Percentiles rank a stretch among this genome's conserved stretches.
These are phyloP conservation scores for Drosophila hydei DNA, from an alignment of 1,140 invertebrate genomes.

Conservation along the genomic window DNA sequence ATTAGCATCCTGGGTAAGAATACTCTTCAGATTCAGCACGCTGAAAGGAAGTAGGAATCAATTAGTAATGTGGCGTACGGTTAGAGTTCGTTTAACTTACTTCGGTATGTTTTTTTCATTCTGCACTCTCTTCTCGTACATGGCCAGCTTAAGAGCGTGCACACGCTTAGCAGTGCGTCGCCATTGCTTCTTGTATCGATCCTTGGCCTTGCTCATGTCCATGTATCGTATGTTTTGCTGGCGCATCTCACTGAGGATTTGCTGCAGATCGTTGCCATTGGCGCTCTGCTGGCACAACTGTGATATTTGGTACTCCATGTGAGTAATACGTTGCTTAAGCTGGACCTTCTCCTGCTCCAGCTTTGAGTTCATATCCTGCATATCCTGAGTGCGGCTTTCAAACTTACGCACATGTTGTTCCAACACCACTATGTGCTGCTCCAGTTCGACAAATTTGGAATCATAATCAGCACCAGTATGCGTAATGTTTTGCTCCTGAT, in stretches of 20 bases:
- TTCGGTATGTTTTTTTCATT: background rate
- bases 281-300: slow-evolving; percentile 10
- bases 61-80: too few species aligned
- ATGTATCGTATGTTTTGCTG: slow-evolving; percentile 49
- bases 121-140: slow-evolving; percentile 41
- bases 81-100: too few species aligned
- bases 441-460: slow-evolving; percentile 49
- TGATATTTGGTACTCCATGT: slow-evolving; percentile 56
- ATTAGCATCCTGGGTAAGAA: slow-evolving; percentile 51
- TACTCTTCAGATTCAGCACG: slow-evolving; percentile 39
- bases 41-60: slow-evolving; percentile 2
- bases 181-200: slow-evolving; percentile 70
- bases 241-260: slow-evolving; percentile 54
- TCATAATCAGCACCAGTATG: slow-evolving; percentile 20
- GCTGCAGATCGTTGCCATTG: slow-evolving; percentile 33
- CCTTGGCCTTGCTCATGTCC: slow-evolving; percentile 52
- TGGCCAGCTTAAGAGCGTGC: slow-evolving; percentile 52
- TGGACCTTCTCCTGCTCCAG: slow-evolving; percentile 46
- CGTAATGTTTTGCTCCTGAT: background rate
- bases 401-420: slow-evolving; percentile 53
- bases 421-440: slow-evolving; percentile 47
- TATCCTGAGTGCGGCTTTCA: slow-evolving; percentile 37
- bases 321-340: slow-evolving; percentile 45
- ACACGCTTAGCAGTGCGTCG: slow-evolving; percentile 43
- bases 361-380: slow-evolving; percentile 53